These are phyloP conservation scores for Myrmecophaga tridactyla DNA, from an alignment of 2,113 vertebrate genomes.

Conservation along the genomic window DNA sequence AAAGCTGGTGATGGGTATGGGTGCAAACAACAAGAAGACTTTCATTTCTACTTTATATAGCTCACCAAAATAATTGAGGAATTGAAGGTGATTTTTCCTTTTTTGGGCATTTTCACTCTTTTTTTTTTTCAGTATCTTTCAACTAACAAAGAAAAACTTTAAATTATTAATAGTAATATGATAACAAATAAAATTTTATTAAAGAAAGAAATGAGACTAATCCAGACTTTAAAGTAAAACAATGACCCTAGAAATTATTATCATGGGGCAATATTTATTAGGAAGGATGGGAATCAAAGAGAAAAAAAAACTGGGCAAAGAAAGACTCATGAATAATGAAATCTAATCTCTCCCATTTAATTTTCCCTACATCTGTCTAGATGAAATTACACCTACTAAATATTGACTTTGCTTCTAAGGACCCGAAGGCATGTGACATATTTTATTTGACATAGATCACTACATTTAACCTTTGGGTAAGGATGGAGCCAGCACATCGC, in stretches of 20 bases:
- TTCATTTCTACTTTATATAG: neutral
- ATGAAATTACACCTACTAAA: slow-evolving; percentile 68
- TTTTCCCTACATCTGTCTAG: slow-evolving; percentile 64
- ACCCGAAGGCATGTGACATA: slow-evolving; percentile 38
- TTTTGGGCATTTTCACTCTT: neutral
- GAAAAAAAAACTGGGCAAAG: slow-evolving; percentile 29
- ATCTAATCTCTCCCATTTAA: slow-evolving; percentile 64
- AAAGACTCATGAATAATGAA: slow-evolving; percentile 72
- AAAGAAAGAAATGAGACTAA: neutral
- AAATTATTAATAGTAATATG: slow-evolving; percentile 16
- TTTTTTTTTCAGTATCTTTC: neutral
- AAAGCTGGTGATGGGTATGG: neutral
- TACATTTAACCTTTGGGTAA: slow-evolving; percentile 58
- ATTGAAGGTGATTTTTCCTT: neutral
- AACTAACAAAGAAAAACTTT: slow-evolving; percentile 9
- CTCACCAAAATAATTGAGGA: neutral
- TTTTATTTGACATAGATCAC: slow-evolving; percentile 66
- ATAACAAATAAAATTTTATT: slow-evolving; percentile 42
- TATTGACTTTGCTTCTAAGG: slow-evolving; percentile 68
- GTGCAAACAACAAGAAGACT: neutral
- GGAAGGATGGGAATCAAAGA: slow-evolving; percentile 17
- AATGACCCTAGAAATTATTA: slow-evolving; percentile 21
- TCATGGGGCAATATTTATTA: slow-evolving; percentile 32
- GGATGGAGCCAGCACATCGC: slow-evolving; percentile 29
- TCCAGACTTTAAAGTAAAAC: neutral